Conservation (phyloP, 2,113 vertebrate genomes). For the Anser cygnoides region DNA sequence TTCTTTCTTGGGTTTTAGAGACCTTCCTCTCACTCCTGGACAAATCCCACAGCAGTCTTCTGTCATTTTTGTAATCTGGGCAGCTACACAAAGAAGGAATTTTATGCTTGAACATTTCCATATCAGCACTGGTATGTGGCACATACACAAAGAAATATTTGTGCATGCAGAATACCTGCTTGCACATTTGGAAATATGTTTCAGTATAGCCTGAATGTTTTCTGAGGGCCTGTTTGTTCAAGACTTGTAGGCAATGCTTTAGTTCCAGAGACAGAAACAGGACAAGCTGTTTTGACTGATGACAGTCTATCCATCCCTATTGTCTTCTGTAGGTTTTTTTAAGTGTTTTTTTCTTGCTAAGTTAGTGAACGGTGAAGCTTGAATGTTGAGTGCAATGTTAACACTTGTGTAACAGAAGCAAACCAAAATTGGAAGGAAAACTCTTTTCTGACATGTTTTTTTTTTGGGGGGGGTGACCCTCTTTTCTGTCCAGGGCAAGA, state of each 20-base stretch:
- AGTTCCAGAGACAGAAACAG: neutral
- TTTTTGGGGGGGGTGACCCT: neutral
- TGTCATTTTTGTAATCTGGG: neutral
- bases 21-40: neutral
- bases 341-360: neutral
- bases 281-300: neutral
- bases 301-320: neutral
- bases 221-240: neutral
- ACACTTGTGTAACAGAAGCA: neutral
- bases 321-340: neutral
- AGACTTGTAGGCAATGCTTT: neutral
- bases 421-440: neutral
- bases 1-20: neutral
- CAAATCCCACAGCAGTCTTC: neutral
- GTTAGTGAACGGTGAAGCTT: neutral
- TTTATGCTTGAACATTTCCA: neutral
- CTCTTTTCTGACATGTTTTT: fast-evolving
- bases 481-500: slow-evolving; percentile 84
- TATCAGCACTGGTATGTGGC: neutral
- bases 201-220: neutral
- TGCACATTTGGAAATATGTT: neutral
- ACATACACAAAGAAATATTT: neutral
- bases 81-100: neutral
- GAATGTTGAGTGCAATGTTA: neutral
- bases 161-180: neutral